Conservation (phyloP, 2,113 vertebrate genomes). For the Zonotrichia leucophrys region DNA sequence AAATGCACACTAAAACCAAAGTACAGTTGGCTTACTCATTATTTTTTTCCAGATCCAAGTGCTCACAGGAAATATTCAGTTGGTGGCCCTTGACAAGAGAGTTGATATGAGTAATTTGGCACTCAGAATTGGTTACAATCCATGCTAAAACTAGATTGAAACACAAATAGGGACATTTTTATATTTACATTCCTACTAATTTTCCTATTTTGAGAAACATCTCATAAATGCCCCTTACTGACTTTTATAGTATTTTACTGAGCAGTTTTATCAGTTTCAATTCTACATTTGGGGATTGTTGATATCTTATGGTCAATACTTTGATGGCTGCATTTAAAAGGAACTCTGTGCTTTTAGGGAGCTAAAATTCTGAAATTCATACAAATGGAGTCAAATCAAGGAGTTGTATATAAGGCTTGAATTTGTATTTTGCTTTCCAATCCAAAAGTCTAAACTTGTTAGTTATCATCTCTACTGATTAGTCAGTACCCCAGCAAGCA, state of each 20-base stretch:
- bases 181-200: neutral
- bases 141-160: neutral
- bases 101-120: neutral
- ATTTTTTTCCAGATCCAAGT: neutral
- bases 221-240: neutral
- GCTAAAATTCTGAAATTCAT: neutral
- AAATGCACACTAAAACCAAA: neutral
- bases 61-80: neutral
- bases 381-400: neutral
- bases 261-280: neutral
- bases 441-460: neutral
- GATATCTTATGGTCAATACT: neutral
- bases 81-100: neutral
- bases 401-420: neutral
- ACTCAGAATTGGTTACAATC: neutral
- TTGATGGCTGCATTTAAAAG: neutral
- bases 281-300: neutral
- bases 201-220: neutral
- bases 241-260: neutral
- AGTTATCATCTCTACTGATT: neutral
- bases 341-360: neutral
- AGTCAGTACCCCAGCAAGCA: neutral
- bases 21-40: neutral
- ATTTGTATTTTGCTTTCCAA: neutral
- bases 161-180: neutral